Evolutionary conservation across 2,113 vertebrate genomes (phyloP), one percentile per base, ranked within the genome.

Genomic region (Hoplias malabaricus): DNA sequence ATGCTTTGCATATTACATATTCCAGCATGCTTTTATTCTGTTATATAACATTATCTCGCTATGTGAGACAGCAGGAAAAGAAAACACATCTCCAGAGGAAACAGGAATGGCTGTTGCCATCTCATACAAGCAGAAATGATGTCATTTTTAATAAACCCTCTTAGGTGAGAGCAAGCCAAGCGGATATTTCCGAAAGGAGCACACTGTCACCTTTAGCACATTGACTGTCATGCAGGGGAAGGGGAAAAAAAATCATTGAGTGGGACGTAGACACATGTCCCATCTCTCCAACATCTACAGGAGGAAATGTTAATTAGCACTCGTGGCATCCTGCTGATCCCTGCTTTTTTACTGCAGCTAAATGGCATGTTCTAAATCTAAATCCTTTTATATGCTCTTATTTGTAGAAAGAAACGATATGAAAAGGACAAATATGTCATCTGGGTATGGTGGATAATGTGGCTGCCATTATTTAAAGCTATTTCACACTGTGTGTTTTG

Each of bases 121-220:
- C 68, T 56, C 79, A 67, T 70, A 21, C 66, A 75, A 21, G 72
- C 79, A 82, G 79, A 78, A 43, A 75, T 80, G 77, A 84, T 85
- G 85, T 80, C 83, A 86, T 85, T 86, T 88, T 87, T 85, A 88
- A 90, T 90, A 88, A 86, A 87, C 89, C 87, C 63, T 84, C 84
- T 88, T 88, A 90, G 87, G 84, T 84, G 85, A 86, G 84, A 84
- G 83, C 82, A 82, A 89, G 87, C 81, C 88, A 90, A 87, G 74
- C 43, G 82, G 86, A 84, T 87, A 89, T 90, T 88, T 84, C 67
- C 69, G 77, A 63, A 87, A 90, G 88, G 87, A 90, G 85, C 89
- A 89, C 88, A 84, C 85, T 89, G 90, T 92, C 90, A 92, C 91
- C 91, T 92, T 92, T 87, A 84, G 85, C 85, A 85, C 87, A 87